Conservation (phyloP, 2,797 vertebrate species). For the Ctenopoma kingsleyae region DNA sequence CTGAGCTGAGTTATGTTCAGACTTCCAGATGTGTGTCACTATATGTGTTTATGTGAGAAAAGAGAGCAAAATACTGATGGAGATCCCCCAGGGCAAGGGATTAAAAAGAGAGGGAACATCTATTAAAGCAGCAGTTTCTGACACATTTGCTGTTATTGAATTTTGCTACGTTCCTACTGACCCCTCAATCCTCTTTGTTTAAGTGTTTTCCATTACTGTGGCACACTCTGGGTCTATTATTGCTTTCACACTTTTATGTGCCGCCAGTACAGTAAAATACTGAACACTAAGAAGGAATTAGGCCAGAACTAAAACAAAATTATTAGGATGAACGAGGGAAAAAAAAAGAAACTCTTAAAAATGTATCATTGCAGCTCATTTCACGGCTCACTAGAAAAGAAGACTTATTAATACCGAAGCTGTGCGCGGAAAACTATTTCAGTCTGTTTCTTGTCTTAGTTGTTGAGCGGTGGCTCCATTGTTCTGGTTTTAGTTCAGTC, state of each 20-base stretch:
- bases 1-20: constrained; percentile 71
- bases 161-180: constrained; percentile 57
- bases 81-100: constrained; percentile 37
- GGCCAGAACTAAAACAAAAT: constrained; percentile 72
- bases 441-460: constrained; percentile 68
- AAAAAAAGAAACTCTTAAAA: constrained; percentile 52
- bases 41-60: constrained; percentile 43
- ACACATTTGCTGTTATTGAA: constrained; percentile 69
- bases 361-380: constrained; percentile 76
- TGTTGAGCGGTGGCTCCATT: constrained; percentile 66
- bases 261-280: constrained; percentile 65
- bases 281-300: constrained; percentile 69
- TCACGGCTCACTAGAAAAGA: constrained; percentile 69
- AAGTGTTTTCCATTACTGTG: constrained; percentile 72
- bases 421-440: constrained; percentile 64
- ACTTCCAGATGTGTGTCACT: constrained; percentile 49
- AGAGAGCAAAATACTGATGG: constrained; percentile 39
- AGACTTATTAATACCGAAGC: constrained; percentile 71
- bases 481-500: constrained; percentile 75
- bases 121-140: constrained; percentile 56
- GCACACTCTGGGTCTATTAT: constrained; percentile 55
- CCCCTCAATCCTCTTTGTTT: constrained; percentile 72
- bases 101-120: constrained; percentile 49
- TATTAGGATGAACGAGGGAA: constrained; percentile 54
- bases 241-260: constrained; percentile 70